Base-by-base conservation (phyloP, 2,888 invertebrate genomes). In the Amphiduros pacificus region DNA sequence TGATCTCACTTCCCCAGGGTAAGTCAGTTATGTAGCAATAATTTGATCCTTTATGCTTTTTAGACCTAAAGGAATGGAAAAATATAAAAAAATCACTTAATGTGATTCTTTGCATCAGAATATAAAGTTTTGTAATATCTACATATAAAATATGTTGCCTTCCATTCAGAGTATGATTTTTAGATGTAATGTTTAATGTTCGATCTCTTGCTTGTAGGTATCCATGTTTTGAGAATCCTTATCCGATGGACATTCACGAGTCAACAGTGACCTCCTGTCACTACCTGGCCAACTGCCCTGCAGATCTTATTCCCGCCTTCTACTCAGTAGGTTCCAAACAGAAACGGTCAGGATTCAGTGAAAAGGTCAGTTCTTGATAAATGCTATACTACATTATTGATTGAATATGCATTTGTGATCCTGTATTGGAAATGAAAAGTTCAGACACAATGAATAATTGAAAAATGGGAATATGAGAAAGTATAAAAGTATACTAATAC, bases 211-310 rank as follows among this genome's bases (percentile, higher is more conserved):
- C 28, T 57, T 48, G 5, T 74, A 86, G 85, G 24, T 99, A 96
- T 86, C 98, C 98, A 27, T 95, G 96, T 85, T 94, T 97, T 86
- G 97, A 98, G 85, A 97, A 97, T 86, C 99, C 98, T 50, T 98
- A 99, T 86, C 94, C 98, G 67, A 97, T 99, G 96, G 98, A 99
- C 85, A 88, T 99, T 73, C 98, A 99, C 86, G 98, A 99, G 86
- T 95, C 96, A 57, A 93, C 97, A 26, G 97, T 99, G 78, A 98
- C 98, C 61, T 93, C 93, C 85, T 94, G 96, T 84, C 89, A 91
- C 64, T 99, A 99, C 87, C 89, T 96, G 83, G 95, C 96, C 61
- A 97, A 99, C 86, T 98, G 97, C 84, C 97, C 98, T 50, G 92
- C 93, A 65, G 98, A 99, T 85, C 87, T 99, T 82, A 95, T 98